Evolutionary conservation across 2,797 vertebrate species (phyloP), one percentile per base, ranked within the genome.

Genomic region (Hapalemur alaotrensis): DNA sequence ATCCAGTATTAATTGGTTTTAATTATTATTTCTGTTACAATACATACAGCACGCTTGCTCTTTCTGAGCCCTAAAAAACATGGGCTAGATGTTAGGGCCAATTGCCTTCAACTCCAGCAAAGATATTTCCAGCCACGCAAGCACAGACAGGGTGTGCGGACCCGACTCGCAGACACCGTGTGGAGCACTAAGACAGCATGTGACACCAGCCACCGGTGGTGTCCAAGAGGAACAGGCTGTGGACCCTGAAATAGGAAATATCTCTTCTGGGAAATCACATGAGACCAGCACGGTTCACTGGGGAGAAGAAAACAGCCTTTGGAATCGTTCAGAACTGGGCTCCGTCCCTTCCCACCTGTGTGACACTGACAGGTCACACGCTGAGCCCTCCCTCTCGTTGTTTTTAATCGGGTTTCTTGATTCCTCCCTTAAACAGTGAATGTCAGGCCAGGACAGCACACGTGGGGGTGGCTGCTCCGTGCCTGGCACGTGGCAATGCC

Each of bases 171-270:
- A n/a, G 81, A 46, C 41, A 46, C 0, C 13, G 7, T 12, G 10
- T 46, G 32, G 13, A 2, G 0, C 1, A 22, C 1, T 1, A 25
- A 43, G 28, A 8, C 61, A 7, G 5, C 0, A 5, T 7, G 0
- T 13, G 30, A 3, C 1, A 0, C 7, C 38, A 59, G 4, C 30
- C 3, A 75, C 11, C 10, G 0, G 18, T 0, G 1, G 1, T n/a
- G 7, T 12, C 28, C 1, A 2, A 0, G 1, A 46, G 73, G 43
- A 30, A 32, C 20, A 35, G 3, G 18, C 35, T 3, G 3, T 1
- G 8, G 46, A 79, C 6, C 41, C 73, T 4, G 2, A 28, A 7
- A 11, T 0, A 2, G n/a, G 8, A 59, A 14, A 25, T 4, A 2
- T 7, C 22, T 50, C 48, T 50, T 35, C 78, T 46, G 35, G 52